These are phyloP conservation scores for Microctonus aethiopoides DNA, from an alignment of 2,888 invertebrate genomes.

Conservation along the genomic window DNA sequence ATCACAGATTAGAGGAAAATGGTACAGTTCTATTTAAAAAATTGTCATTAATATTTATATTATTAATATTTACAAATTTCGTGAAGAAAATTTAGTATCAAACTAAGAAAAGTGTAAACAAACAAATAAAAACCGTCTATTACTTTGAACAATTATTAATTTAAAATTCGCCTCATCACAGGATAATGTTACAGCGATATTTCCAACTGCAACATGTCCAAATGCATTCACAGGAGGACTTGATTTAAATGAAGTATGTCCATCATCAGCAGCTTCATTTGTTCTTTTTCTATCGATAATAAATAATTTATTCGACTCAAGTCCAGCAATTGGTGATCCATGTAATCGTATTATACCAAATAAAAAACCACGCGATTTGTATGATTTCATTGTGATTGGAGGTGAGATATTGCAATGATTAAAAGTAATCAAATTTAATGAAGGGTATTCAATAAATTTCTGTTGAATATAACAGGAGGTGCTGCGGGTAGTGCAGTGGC, in stretches of 20 bases:
- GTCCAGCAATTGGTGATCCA: conserved; percentile 55
- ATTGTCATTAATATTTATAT: no score
- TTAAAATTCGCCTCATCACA: background rate
- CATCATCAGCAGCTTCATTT: conserved; percentile 25
- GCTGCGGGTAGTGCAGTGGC: conserved; percentile 75
- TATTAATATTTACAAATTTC: no score
- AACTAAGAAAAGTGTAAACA: no score
- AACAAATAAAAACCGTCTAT: no score
- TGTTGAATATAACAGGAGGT: conserved; percentile 63
- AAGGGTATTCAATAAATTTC: background rate
- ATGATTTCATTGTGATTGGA: conserved; percentile 77
- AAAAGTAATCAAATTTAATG: background rate
- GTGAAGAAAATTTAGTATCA: no score
- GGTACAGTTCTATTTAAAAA: no score
- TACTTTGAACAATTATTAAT: no score
- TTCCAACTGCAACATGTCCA: conserved; percentile 24
- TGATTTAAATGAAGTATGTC: conserved; percentile 46
- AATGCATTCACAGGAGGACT: conserved; percentile 49
- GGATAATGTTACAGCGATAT: background rate
- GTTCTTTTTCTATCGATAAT: conserved; percentile 44
- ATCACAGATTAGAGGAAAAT: background rate
- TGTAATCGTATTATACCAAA: conserved; percentile 70
- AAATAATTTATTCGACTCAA: conserved; percentile 43
- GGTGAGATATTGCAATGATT: conserved; percentile 52
- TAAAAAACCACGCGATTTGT: conserved; percentile 64